Evolutionary conservation across 2,113 vertebrate species (phyloP).

Genomic region (Isichthys henryi): DNA sequence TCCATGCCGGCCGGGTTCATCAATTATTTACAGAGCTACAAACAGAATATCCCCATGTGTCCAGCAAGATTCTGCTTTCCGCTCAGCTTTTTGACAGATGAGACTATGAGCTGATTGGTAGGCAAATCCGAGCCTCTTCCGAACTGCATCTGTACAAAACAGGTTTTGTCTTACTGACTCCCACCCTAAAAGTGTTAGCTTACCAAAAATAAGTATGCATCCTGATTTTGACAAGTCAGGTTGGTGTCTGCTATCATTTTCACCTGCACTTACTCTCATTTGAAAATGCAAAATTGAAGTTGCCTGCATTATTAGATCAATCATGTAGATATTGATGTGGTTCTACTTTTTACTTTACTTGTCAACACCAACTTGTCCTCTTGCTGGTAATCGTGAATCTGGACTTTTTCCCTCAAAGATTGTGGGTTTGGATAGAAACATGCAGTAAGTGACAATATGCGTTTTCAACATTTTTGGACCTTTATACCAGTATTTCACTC

Average conservation of each 20-base stretch:
- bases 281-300: neutral
- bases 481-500: neutral
- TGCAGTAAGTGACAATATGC: neutral
- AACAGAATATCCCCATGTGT: conserved; percentile 35
- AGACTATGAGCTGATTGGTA: neutral
- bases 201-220: neutral
- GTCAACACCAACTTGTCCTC: neutral
- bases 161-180: neutral
- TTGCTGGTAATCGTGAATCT: neutral
- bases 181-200: neutral
- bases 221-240: neutral
- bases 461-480: neutral
- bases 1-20: conserved; percentile 38
- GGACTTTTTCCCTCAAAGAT: neutral
- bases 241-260: neutral
- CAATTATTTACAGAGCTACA: conserved; percentile 48
- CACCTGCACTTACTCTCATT: neutral
- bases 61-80: neutral
- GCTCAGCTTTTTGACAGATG: neutral
- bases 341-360: neutral
- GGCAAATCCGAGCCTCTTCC: neutral
- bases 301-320: neutral
- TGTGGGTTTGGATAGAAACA: neutral
- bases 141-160: neutral
- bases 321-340: neutral